phyloP scores from a whole-genome alignment of 2,888 invertebrate species.

The Microchrysa polita region DNA sequence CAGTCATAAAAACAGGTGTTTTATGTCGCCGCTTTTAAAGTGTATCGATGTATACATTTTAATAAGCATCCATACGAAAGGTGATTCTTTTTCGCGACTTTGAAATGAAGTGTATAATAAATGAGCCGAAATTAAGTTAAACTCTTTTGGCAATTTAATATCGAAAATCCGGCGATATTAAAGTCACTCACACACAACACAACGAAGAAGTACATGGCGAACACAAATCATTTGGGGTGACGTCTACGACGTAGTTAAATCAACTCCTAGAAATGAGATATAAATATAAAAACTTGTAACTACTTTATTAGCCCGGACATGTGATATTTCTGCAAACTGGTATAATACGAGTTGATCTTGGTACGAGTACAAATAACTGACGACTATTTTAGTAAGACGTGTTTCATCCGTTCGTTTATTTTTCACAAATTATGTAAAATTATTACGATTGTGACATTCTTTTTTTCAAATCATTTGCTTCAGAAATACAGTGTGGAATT shows the following conservation, averaged over 20 bases:
- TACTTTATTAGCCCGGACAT: conserved; percentile 32
- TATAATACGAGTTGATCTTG: too few relatives aligned
- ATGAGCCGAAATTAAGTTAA: neutral
- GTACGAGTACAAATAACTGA: too few relatives aligned
- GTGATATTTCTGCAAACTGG: too few relatives aligned
- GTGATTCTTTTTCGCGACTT: conserved; percentile 31
- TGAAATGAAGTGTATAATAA: too few relatives aligned
- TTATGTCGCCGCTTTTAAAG: conserved; percentile 33
- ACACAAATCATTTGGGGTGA: conserved; percentile 24
- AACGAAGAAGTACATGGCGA: neutral
- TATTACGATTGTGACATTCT: too few relatives aligned
- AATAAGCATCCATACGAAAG: conserved; percentile 21
- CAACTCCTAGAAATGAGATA: conserved; percentile 39
- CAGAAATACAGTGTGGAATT: too few relatives aligned
- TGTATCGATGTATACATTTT: conserved; percentile 38
- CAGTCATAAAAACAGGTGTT: conserved; percentile 34
- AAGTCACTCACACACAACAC: neutral
- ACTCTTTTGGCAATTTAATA: neutral
- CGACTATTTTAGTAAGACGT: too few relatives aligned
- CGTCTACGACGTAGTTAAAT: conserved; percentile 36
- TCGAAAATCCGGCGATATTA: neutral
- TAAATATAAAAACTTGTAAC: conserved; percentile 35
- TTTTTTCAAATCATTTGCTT: too few relatives aligned
- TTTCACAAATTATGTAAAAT: too few relatives aligned
- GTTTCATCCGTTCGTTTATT: too few relatives aligned